Base-by-base conservation (phyloP, 1,140 invertebrate genomes). In the Sweltsa coloradensis region DNA sequence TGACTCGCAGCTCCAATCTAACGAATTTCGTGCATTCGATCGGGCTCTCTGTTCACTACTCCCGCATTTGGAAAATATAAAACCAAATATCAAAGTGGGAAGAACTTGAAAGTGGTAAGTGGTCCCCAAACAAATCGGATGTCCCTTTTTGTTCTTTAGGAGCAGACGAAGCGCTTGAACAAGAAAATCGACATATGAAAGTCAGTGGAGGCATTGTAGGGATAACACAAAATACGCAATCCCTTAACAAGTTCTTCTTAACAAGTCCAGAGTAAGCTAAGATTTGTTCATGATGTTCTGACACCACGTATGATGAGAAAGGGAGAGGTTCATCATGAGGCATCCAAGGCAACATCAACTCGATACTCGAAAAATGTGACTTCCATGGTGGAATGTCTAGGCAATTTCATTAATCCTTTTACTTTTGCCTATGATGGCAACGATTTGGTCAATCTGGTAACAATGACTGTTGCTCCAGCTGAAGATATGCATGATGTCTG, bases 191-290 rank as follows among this genome's bases (percentile, higher is more conserved):
- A 18, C 19, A 6, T 26, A 31, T 44, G 42, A 44, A 44, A 44
- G 26, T 44, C 29, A 25, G 22, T 26, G 42, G 22, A 24, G 42
- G 22, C 18, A 44, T 44, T 34, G 42, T 44, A 22, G 42, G 42
- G 18, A 44, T 44, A 25, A 3, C 42, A 13, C 42, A 44, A 27
- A 44, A 44, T 44, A 16, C 22, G 19, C 13, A 44, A 44, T 26
- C 42, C 13, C 29, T 44, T 19, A 44, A 19, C 7, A 44, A 44
- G 42, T 44, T 44, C 26, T 44, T 44, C 18, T 44, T 24, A 44
- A 18, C 19, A 25, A 19, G 19, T 19, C 7, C 11, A 44, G 11
- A 22, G 29, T 26, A 26, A 27, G 11, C 42, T 26, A 44, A 44
- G 26, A 23, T 44, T 26, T 25, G 3, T 44, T 3, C 22, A 26